Evolutionary conservation across 1,140 invertebrate genomes (phyloP).

Genomic region (Battus philenor): DNA sequence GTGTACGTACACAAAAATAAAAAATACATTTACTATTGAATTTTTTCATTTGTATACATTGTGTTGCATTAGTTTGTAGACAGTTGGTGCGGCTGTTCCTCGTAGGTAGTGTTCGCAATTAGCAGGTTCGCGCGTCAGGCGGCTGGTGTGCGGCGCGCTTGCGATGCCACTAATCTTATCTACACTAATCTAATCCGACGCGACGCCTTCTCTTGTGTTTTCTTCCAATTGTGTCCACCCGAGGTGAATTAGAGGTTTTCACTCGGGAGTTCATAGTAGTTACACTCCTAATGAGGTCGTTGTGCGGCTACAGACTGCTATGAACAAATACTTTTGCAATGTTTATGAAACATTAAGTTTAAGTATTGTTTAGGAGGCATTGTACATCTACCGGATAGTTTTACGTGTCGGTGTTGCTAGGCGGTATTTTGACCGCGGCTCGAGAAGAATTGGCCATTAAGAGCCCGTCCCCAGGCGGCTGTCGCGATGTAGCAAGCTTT

Average conservation of each 20-base stretch:
- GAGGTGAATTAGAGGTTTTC: slow-evolving; percentile 70
- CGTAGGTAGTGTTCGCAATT: slow-evolving; percentile 39
- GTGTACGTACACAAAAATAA: too few species aligned
- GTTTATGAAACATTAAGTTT: too few species aligned
- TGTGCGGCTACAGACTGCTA: slow-evolving; percentile 26
- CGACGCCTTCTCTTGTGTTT: slow-evolving; percentile 69
- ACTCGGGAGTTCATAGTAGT: slow-evolving; percentile 44
- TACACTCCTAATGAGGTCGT: slow-evolving; percentile 39
- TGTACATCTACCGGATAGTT: too few species aligned
- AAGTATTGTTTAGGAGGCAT: too few species aligned
- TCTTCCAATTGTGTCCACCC: slow-evolving; percentile 72
- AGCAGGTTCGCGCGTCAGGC: slow-evolving; percentile 46
- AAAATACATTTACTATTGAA: too few species aligned
- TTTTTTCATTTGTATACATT: too few species aligned
- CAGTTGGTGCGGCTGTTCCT: not conserved
- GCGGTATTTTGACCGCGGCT: slow-evolving; percentile 11
- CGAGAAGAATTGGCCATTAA: slow-evolving; percentile 53
- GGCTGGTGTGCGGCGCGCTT: slow-evolving; percentile 29
- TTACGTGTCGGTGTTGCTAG: slow-evolving; percentile 6
- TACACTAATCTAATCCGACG: slow-evolving; percentile 64
- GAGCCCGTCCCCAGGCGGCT: slow-evolving; percentile 40
- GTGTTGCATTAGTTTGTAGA: not conserved
- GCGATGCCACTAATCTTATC: slow-evolving; percentile 68
- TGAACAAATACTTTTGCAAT: too few species aligned
- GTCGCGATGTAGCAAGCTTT: slow-evolving; percentile 52